Percentiles rank a stretch among this genome's conserved stretches.
Evolutionary conservation across 2,888 invertebrate genomes (phyloP).

Genomic region (Apamea epomidion): DNA sequence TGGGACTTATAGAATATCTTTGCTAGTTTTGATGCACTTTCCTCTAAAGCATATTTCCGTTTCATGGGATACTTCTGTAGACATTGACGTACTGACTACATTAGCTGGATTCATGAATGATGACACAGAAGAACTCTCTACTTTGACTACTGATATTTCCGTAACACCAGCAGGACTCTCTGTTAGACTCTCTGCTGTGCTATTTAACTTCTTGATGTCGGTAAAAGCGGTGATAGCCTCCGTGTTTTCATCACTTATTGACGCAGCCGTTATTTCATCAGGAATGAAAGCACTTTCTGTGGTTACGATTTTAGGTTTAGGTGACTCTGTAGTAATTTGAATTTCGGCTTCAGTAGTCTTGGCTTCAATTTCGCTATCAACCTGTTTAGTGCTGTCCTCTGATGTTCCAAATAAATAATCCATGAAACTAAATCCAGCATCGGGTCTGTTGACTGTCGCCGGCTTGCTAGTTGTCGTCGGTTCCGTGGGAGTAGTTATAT

Average conservation of each 20-base stretch:
- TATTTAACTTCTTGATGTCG: slow-evolving; percentile 50
- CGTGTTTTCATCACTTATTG: slow-evolving; percentile 54
- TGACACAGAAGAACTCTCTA: slow-evolving; percentile 81
- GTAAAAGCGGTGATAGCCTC: slow-evolving; percentile 49
- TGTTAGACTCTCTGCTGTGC: slow-evolving; percentile 58
- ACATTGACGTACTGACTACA: slow-evolving; percentile 93
- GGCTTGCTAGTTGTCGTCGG: slow-evolving; percentile 74
- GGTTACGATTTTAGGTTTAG: slow-evolving; percentile 76
- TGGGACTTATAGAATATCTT: slow-evolving; percentile 80
- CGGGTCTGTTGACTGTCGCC: slow-evolving; percentile 75
- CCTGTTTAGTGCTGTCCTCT: slow-evolving; percentile 71
- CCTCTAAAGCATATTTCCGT: slow-evolving; percentile 97
- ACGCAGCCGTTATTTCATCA: slow-evolving; percentile 82
- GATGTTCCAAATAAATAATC: slow-evolving; percentile 85
- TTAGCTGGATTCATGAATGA: slow-evolving; percentile 89
- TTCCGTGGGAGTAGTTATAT: slow-evolving; percentile 78
- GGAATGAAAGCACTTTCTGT: slow-evolving; percentile 84
- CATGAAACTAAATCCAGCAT: slow-evolving; percentile 82
- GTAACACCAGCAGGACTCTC: slow-evolving; percentile 62
- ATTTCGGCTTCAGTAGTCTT: slow-evolving; percentile 62
- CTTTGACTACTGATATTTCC: slow-evolving; percentile 65
- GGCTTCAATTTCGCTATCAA: slow-evolving; percentile 67
- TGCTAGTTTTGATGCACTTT: slow-evolving; percentile 93
- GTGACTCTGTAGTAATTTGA: slow-evolving; percentile 74
- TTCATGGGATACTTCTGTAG: slow-evolving; percentile 95